Base-by-base conservation (phyloP, 2,888 invertebrate species). In the Tethea ocularis region DNA sequence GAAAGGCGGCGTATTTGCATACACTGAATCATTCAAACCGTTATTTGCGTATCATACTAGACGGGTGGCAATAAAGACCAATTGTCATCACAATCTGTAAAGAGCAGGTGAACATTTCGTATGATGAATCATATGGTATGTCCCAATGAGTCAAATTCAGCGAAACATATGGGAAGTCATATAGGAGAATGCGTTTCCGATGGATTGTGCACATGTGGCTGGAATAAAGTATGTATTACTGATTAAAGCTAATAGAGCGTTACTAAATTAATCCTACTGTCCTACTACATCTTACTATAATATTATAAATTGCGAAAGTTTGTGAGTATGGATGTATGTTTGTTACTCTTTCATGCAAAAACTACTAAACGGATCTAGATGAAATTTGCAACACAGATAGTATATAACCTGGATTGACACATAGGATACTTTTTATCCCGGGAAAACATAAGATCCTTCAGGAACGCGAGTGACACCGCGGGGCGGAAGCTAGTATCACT, bases 1-100 rank as follows among this genome's bases (percentile, higher is more conserved):
- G 74, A 82, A 84, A 77, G 69, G 65, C 64, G 62, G 52, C 64
- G 62, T 80, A 82, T 84, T 83, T 80, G 77, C 78, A 80, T 83
- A 81, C 72, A 74, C 77, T 79, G 78, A 83, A 77, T 85, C 83
- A 86, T 65, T 61, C 62, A 15, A 29, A 52, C 60, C 68, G 77
- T 78, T 77, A 78, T 63, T 66, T 66, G 71, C 61, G 52, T 69
- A 69, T 58, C 66, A 62, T 64, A 33, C 33, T 6, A 57, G 59
- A 60, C 59, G 62, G 22, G 36, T 33, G n/a, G 57, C 53, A 61
- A 61, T 55, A 56, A 61, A 61, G 63, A 58, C 58, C 41, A 67
- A 63, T 69, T 75, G 69, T 67, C 69, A 69, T 64, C 29, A 53
- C 46, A 74, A 64, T 66, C 63, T 67, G 33, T 33, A 59, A 56